Percentiles rank a stretch among this genome's conserved stretches.
Conservation (phyloP, 2,113 vertebrate genomes). For the Psophia crepitans region DNA sequence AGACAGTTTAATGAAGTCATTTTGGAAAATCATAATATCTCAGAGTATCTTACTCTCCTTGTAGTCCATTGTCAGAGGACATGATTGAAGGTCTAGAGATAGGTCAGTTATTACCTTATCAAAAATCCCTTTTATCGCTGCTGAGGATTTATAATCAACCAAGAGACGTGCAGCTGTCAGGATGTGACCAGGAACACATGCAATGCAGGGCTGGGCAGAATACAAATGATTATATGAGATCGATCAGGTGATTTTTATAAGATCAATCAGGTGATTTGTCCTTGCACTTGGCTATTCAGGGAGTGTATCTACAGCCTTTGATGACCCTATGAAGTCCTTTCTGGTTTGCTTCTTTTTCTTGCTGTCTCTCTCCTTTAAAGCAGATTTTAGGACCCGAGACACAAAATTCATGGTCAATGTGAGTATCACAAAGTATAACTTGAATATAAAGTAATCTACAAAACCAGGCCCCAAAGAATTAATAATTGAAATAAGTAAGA, state of each 20-base stretch:
- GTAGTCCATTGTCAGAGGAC: constrained; percentile 13
- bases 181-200: background rate
- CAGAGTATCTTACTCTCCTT: background rate
- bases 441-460: background rate
- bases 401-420: background rate
- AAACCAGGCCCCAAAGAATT: background rate
- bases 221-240: constrained; percentile 28
- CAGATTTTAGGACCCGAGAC: rapidly evolving
- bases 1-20: constrained; percentile 8
- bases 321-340: background rate
- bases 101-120: constrained; percentile 44
- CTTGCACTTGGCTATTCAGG: background rate
- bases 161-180: constrained; percentile 31
- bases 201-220: background rate
- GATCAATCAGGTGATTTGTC: constrained; percentile 4
- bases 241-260: constrained; percentile 11
- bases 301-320: background rate
- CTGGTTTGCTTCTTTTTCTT: background rate
- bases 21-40: constrained; percentile 25
- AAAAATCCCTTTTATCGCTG: constrained; percentile 14
- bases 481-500: background rate
- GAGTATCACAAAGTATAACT: background rate
- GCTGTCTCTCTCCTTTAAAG: background rate
- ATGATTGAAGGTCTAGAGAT: constrained; percentile 10
- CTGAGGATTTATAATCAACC: constrained; percentile 27